A percentile compares a stretch with the other conserved stretches of the same genome.
phyloP scores from a whole-genome alignment of 2,113 vertebrate genomes.

The Dasyprocta punctata region DNA sequence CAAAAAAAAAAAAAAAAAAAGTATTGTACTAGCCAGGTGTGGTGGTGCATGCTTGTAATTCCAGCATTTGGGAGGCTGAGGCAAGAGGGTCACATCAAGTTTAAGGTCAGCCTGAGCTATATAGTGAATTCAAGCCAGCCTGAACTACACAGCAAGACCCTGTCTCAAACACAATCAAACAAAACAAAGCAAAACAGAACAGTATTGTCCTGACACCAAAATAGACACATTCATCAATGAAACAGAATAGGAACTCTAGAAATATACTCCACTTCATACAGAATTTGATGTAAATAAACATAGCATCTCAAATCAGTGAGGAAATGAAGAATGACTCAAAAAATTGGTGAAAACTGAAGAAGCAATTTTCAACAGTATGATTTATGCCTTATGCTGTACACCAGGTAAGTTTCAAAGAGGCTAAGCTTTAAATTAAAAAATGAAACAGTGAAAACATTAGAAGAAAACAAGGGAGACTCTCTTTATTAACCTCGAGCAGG shows the following conservation, averaged over 20 bases:
- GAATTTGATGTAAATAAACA: neutral
- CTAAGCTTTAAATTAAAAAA: constrained; percentile 28
- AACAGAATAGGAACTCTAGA: neutral
- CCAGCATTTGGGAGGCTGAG: neutral
- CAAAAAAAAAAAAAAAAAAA: too few species aligned
- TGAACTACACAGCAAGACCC: neutral
- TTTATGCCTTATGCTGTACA: neutral
- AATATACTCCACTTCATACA: neutral
- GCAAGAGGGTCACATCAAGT: neutral
- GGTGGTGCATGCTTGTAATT: neutral
- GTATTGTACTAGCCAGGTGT: neutral
- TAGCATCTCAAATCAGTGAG: neutral
- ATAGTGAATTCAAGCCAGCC: neutral
- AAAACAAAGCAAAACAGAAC: too few species aligned
- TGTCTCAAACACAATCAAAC: neutral
- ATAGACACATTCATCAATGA: neutral
- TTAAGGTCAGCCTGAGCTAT: neutral
- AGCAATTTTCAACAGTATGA: neutral
- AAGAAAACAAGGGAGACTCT: neutral
- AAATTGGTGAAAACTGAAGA: neutral
- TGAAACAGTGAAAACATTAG: constrained; percentile 24
- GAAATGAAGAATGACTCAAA: neutral
- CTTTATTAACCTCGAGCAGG: neutral
- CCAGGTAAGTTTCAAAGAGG: neutral
- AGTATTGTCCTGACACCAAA: neutral